phyloP scores from a whole-genome alignment of 1,140 invertebrate species.

The Drosophila seguyi region DNA sequence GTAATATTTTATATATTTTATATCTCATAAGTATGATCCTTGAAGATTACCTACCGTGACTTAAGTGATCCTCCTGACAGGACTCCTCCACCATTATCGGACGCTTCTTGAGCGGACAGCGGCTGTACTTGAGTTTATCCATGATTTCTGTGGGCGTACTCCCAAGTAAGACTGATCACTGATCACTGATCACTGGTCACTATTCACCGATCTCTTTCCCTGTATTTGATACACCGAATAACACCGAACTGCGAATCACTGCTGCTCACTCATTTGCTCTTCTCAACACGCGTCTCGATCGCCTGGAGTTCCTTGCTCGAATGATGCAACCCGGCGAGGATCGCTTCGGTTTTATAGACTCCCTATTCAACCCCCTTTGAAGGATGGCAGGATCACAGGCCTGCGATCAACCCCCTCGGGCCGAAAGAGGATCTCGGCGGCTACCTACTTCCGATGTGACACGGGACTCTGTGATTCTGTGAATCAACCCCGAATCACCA shows the following conservation, averaged over 20 bases:
- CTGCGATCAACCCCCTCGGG: conserved; percentile 51
- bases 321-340: conserved; percentile 82
- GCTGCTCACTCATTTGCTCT: conserved; percentile 36
- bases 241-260: conserved; percentile 41
- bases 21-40: no score
- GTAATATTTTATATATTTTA: no score
- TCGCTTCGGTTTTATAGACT: conserved; percentile 78
- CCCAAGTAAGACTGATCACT: conserved; percentile 15
- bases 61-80: conserved; percentile 61
- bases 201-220: conserved; percentile 13
- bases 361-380: conserved; percentile 50
- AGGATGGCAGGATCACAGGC: conserved; percentile 9
- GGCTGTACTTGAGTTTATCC: conserved; percentile 86
- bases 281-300: conserved; percentile 60
- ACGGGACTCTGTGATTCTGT: conserved; percentile 59
- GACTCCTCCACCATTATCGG: conserved; percentile 88
- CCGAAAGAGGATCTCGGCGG: conserved; percentile 52
- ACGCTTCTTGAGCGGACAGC: conserved; percentile 95
- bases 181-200: conserved; percentile 16
- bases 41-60: conserved; percentile 63
- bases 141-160: conserved; percentile 34
- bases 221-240: conserved; percentile 18
- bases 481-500: conserved; percentile 70
- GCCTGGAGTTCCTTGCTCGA: conserved; percentile 70
- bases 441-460: conserved; percentile 77